Evolutionary conservation across 2,797 vertebrate genomes (phyloP).

Genomic region (Acipenser oxyrinchus): DNA sequence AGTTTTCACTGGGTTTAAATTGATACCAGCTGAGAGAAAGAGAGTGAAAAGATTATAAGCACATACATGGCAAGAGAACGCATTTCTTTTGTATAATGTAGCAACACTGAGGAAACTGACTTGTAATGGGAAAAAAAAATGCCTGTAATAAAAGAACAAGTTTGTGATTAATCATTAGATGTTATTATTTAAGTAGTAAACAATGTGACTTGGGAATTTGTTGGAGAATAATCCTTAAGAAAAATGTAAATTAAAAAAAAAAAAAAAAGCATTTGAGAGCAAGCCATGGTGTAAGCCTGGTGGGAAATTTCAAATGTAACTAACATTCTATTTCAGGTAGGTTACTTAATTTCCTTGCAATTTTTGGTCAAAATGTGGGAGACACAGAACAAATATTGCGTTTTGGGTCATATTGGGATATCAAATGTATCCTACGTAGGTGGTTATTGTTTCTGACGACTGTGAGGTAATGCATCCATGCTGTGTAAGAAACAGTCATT

Average conservation of each 20-base stretch:
- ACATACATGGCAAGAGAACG: slow-evolving; percentile 61
- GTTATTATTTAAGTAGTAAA: slow-evolving; percentile 62
- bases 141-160: slow-evolving; percentile 52
- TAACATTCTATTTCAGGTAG: slow-evolving; percentile 7
- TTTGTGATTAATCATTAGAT: slow-evolving; percentile 57
- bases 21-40: slow-evolving; percentile 74
- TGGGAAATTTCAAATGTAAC: slow-evolving; percentile 33
- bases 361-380: not conserved
- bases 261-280: slow-evolving; percentile 25
- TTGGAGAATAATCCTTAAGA: slow-evolving; percentile 55
- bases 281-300: slow-evolving; percentile 25
- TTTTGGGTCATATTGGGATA: not conserved
- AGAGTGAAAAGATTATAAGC: slow-evolving; percentile 64
- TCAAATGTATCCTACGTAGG: not conserved
- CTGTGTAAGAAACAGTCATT: too few species aligned
- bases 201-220: slow-evolving; percentile 55
- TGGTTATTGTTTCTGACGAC: not conserved
- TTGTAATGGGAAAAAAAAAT: slow-evolving; percentile 56
- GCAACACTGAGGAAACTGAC: slow-evolving; percentile 48
- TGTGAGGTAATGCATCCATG: not conserved
- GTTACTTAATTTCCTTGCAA: not conserved
- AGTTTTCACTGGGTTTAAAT: slow-evolving; percentile 76
- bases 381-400: not conserved
- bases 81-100: slow-evolving; percentile 53
- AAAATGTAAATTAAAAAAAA: slow-evolving; percentile 39